Evolutionary conservation across 2,888 invertebrate genomes (phyloP).

Genomic region (Cheilosia pagana): DNA sequence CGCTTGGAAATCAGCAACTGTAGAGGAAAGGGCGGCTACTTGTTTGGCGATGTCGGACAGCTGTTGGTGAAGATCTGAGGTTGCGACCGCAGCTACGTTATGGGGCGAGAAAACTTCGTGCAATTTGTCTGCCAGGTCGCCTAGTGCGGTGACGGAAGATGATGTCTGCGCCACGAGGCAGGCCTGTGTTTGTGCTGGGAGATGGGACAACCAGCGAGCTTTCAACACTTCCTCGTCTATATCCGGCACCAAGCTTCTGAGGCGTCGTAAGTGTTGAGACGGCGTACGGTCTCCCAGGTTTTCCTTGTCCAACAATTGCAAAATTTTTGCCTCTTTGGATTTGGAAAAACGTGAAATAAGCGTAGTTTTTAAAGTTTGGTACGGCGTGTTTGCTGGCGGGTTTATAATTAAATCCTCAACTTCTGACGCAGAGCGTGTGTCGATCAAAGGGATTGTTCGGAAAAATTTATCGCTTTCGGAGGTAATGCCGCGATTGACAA

Average conservation of each 20-base stretch:
- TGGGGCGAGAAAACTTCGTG: slow-evolving; percentile 5
- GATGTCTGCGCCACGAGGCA: slow-evolving; percentile 4
- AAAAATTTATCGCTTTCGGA: slow-evolving; percentile 74
- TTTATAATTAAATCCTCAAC: too few species aligned
- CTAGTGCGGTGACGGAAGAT: not conserved
- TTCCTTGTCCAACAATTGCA: slow-evolving; percentile 34
- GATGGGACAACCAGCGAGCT: not conserved
- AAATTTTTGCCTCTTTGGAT: slow-evolving; percentile 32
- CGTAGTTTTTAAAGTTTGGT: too few species aligned
- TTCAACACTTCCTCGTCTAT: not conserved
- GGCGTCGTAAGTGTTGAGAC: slow-evolving; percentile 33
- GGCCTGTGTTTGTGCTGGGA: slow-evolving; percentile 3
- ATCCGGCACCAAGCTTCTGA: too few species aligned
- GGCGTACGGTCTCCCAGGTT: slow-evolving; percentile 43
- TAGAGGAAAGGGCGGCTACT: too few species aligned
- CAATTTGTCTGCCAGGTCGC: slow-evolving; percentile 8
- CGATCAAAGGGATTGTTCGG: slow-evolving; percentile 60
- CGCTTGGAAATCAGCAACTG: too few species aligned
- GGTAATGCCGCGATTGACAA: slow-evolving; percentile 61
- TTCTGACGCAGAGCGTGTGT: slow-evolving; percentile 21
- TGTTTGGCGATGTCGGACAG: too few species aligned
- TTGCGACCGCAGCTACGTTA: not conserved
- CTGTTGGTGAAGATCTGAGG: too few species aligned
- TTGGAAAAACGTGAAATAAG: slow-evolving; percentile 35
- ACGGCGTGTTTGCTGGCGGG: too few species aligned